Evolutionary conservation across 2,888 invertebrate species (phyloP).

Genomic region (Drosophila ezoana): DNA sequence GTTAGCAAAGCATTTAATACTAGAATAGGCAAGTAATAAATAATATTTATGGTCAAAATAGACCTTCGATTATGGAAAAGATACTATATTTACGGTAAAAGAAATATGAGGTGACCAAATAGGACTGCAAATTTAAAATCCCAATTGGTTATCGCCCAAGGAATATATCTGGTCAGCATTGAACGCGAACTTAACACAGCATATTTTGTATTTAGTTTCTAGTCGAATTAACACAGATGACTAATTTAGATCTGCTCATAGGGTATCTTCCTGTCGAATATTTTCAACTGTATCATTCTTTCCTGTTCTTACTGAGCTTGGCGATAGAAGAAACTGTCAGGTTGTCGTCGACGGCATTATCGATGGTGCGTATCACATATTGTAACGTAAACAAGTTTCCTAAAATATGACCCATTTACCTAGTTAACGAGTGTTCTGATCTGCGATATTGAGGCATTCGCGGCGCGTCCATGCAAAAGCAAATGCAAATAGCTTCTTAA

Average conservation of each 20-base stretch:
- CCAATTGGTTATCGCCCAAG: too few relatives aligned
- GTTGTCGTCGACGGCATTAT: conserved; percentile 33
- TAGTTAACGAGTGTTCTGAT: conserved; percentile 62
- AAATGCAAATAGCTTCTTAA: conserved; percentile 38
- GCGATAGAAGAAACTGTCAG: conserved; percentile 31
- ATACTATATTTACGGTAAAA: too few relatives aligned
- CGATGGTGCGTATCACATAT: conserved; percentile 41
- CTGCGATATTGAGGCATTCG: conserved; percentile 37
- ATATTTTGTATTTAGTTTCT: neutral
- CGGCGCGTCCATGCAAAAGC: conserved; percentile 36
- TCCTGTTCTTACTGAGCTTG: conserved; percentile 27
- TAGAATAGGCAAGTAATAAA: too few relatives aligned
- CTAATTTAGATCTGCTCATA: neutral
- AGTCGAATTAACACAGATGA: neutral
- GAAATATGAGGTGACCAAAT: too few relatives aligned
- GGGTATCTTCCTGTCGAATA: neutral
- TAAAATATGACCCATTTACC: conserved; percentile 84
- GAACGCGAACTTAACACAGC: too few relatives aligned
- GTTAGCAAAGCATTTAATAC: too few relatives aligned
- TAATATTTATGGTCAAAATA: too few relatives aligned
- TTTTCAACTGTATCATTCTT: neutral
- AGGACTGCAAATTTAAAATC: too few relatives aligned
- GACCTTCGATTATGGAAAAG: too few relatives aligned
- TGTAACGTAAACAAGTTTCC: conserved; percentile 81
- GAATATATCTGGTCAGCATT: too few relatives aligned